These are phyloP conservation scores for Spinibarbus caldwelli DNA, from an alignment of 2,797 vertebrate species.

Conservation along the genomic window DNA sequence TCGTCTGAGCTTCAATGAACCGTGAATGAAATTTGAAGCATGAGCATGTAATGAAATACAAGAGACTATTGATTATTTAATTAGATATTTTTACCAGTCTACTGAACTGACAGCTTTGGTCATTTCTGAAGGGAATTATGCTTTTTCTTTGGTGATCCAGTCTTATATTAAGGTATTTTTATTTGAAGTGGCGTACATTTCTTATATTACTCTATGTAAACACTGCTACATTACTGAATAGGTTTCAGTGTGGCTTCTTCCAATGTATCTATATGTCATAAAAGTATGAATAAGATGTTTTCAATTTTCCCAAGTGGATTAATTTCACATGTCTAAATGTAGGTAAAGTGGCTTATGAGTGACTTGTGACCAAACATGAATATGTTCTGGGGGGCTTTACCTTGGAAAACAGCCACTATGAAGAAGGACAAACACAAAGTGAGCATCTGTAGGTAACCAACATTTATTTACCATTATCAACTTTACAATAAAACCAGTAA, in stretches of 20 bases:
- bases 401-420: background rate
- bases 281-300: background rate
- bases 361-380: background rate
- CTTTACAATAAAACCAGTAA: slow-evolving; percentile 95
- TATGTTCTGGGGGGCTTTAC: background rate
- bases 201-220: background rate
- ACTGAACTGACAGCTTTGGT: background rate
- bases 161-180: background rate
- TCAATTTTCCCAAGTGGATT: background rate
- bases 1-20: background rate
- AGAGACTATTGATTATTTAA: background rate
- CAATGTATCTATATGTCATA: background rate
- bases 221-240: background rate
- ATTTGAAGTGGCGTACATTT: background rate
- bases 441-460: slow-evolving; percentile 78
- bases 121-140: background rate
- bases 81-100: background rate
- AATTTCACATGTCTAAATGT: background rate
- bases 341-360: background rate
- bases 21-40: background rate
- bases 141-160: background rate
- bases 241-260: background rate
- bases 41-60: background rate
- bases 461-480: slow-evolving; percentile 98
- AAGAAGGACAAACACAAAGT: slow-evolving; percentile 49